A percentile compares a stretch with the other conserved stretches of the same genome.
phyloP scores from a whole-genome alignment of 2,888 invertebrate species.

The Mimas tiliae region DNA sequence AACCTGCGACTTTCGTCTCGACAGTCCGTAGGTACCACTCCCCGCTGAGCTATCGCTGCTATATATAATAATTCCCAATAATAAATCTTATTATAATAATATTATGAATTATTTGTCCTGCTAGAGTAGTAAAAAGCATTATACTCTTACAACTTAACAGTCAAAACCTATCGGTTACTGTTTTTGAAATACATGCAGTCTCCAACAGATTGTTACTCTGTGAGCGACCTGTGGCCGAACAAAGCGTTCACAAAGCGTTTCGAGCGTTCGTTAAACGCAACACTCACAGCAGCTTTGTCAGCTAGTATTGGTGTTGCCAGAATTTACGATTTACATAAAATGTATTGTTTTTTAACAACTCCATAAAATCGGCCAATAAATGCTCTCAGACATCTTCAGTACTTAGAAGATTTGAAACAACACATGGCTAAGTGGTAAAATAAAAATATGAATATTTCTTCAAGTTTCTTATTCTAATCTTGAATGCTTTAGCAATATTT shows the following conservation, averaged over 20 bases:
- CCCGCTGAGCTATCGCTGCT: too few species aligned
- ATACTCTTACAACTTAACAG: too few species aligned
- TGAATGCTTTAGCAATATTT: too few species aligned
- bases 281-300: slow-evolving; percentile 56
- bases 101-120: too few species aligned
- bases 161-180: too few species aligned
- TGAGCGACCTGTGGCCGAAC: slow-evolving; percentile 37
- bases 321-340: neutral
- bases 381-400: neutral
- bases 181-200: neutral
- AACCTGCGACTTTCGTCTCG: too few species aligned
- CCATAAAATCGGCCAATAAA: too few species aligned
- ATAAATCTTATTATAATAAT: too few species aligned
- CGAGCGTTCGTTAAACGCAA: slow-evolving; percentile 61
- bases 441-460: neutral
- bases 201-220: slow-evolving; percentile 42
- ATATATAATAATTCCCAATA: too few species aligned
- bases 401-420: neutral
- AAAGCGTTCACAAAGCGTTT: slow-evolving; percentile 62
- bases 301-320: slow-evolving; percentile 36
- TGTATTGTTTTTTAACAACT: neutral
- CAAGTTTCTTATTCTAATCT: too few species aligned
- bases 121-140: too few species aligned
- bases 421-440: neutral
- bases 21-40: too few species aligned